phyloP scores from a whole-genome alignment of 2,113 vertebrate species.

The Crotalus tigris region DNA sequence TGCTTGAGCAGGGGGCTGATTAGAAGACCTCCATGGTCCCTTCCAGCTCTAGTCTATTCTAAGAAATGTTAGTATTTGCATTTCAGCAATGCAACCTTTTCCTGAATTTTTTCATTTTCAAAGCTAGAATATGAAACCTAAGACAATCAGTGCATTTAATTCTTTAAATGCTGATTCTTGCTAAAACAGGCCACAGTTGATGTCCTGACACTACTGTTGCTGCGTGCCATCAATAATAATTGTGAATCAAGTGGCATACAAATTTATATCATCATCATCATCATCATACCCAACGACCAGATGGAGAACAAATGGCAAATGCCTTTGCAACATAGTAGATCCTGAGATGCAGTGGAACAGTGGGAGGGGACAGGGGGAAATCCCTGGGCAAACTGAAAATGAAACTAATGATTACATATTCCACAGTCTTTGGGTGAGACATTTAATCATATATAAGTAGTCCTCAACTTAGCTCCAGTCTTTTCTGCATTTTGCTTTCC shows the following conservation, averaged over 20 bases:
- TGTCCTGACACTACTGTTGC: neutral
- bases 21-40: no score
- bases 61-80: neutral
- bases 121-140: neutral
- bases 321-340: neutral
- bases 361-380: neutral
- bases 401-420: conserved; percentile 17
- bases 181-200: neutral
- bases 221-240: neutral
- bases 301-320: neutral
- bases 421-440: neutral
- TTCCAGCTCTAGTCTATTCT: no score
- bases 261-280: neutral
- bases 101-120: neutral
- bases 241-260: neutral
- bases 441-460: neutral
- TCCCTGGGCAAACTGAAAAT: neutral
- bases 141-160: neutral
- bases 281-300: neutral
- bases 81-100: neutral
- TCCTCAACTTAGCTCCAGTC: no score
- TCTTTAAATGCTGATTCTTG: neutral
- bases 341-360: neutral
- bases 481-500: no score
- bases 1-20: no score